phyloP scores from a whole-genome alignment of 2,113 vertebrate species.

The Pterocles orientalis region DNA sequence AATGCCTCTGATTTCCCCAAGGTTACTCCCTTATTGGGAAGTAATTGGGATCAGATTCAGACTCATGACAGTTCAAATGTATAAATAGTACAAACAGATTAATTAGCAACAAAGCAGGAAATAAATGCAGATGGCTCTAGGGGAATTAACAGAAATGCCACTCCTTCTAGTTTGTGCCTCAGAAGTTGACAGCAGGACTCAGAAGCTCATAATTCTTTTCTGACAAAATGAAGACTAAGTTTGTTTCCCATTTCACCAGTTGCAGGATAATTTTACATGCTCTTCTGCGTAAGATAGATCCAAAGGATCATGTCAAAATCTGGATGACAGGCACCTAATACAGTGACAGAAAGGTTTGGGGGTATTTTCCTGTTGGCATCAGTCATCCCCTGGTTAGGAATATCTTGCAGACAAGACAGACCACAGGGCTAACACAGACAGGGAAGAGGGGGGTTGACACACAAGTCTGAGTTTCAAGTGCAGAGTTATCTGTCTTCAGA shows the following conservation, averaged over 20 bases:
- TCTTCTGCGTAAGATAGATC: not conserved
- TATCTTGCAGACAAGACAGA: not conserved
- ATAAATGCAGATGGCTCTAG: not conserved
- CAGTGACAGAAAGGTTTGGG: not conserved
- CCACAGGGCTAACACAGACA: not conserved
- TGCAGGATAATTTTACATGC: not conserved
- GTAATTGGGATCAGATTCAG: not conserved
- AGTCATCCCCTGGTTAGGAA: not conserved
- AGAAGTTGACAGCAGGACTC: not conserved
- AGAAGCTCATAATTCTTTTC: not conserved
- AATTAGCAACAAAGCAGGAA: conserved; percentile 22
- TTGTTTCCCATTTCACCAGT: not conserved
- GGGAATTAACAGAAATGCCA: not conserved
- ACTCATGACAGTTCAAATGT: not conserved
- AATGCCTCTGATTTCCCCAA: not conserved
- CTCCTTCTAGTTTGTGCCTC: not conserved
- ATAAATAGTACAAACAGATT: not conserved
- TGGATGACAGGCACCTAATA: not conserved
- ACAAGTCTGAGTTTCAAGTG: not conserved
- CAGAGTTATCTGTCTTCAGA: not conserved
- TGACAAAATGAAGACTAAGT: not conserved
- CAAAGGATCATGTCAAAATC: not conserved
- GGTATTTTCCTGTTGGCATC: not conserved
- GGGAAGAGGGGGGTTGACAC: not conserved
- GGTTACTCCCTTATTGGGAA: not conserved